Percentiles rank a stretch among this genome's conserved stretches.
phyloP scores from a whole-genome alignment of 53 echinoderm and acorn worm genomes.

The Luidia sarsii region DNA sequence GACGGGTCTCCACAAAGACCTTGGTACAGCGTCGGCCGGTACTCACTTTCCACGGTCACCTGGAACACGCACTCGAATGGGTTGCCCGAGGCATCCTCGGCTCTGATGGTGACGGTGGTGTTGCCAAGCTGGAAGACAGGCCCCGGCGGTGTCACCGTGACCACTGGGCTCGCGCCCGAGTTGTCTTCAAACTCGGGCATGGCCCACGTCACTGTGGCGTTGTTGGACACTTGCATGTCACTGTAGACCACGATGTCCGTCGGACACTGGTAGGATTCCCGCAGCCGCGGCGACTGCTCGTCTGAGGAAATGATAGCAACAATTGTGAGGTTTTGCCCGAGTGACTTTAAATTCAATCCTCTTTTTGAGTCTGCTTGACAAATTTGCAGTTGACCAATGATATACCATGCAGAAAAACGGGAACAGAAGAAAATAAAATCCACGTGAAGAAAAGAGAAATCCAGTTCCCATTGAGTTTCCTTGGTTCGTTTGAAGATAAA shows the following conservation, averaged over 20 bases:
- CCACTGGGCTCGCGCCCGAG: not conserved
- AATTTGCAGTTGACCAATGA: no score
- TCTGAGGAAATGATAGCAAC: no score
- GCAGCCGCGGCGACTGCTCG: not conserved
- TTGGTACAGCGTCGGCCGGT: no score
- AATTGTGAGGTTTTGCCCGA: no score
- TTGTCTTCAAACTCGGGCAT: conserved; percentile 18
- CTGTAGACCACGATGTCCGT: conserved; percentile 13
- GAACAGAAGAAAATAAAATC: no score
- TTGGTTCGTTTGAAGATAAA: no score
- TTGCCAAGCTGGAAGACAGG: conserved; percentile 5
- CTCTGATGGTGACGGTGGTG: conserved; percentile 17
- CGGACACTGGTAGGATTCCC: conserved; percentile 9
- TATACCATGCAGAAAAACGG: no score
- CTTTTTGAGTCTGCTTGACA: no score
- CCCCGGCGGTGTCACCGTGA: not conserved
- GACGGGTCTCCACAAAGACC: no score
- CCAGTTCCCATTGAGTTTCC: no score
- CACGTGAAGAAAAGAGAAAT: no score
- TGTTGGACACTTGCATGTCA: not conserved
- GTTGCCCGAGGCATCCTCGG: not conserved
- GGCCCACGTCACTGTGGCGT: conserved; percentile 27
- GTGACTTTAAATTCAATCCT: no score
- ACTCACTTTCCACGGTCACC: conserved; percentile 22
- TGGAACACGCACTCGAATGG: not conserved